Evolutionary conservation across 2,888 invertebrate species (phyloP), one percentile per base, ranked within the genome.

Genomic region (Proisotoma minuta): DNA sequence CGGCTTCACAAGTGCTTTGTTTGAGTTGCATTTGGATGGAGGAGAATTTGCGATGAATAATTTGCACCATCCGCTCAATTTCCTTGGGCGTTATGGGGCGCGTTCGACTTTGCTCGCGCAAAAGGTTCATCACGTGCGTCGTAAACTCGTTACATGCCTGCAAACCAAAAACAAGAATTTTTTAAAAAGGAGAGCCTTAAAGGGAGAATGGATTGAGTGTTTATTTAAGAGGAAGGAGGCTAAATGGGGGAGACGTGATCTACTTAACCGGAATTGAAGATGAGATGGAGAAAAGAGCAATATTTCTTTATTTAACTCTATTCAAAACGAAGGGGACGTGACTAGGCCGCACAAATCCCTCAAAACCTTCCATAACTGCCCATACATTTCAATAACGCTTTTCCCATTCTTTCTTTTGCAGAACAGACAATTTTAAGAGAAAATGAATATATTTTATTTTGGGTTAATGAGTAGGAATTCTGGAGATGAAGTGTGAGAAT

Each of bases 71-170:
- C 76, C 96, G 87, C 80, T 99, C 98, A 75, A 99, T 99, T 82
- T 99, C 99, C 81, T 86, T 96, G 53, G 95, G 95, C 60, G 97
- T 95, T 76, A 99, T 98, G 58, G 98, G 98, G 75, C 98, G 84
- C 73, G 97, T 98, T 76, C 96, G 89, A 77, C 93, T 93, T 82
- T 98, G 96, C 80, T 98, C 95, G 61, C 96, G 83, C 70, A 98
- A 83, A 75, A 98, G 82, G 80, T 98, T 98, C 90, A 97, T 93
- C 73, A 99, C 99, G 81, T 99, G 99, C n/a, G 97, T 98, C 63
- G 99, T 99, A 81, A 99, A 99, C 83, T 99, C 98, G 80, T 94
- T 95, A 82, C 99, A 99, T n/a, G 98, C 98, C 84, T 87, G 78
- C 48, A 65, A 67, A 50, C 57, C 52, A 60, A 66, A 51, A 51